Evolutionary conservation across 1,140 invertebrate genomes (phyloP).

Genomic region (Calycopis cecrops): DNA sequence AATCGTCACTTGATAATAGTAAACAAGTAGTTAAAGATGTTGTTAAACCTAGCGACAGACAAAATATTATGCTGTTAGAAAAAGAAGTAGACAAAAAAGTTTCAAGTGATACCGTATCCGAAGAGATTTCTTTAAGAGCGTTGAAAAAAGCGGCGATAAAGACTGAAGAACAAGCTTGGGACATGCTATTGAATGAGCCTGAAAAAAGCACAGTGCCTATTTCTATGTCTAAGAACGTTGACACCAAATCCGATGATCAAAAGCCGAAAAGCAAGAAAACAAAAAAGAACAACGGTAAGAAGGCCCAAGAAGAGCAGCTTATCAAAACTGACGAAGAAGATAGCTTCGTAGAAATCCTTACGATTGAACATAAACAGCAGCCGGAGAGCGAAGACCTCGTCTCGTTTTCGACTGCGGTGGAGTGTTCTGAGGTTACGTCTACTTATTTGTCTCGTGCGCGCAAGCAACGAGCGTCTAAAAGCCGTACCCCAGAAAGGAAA

Average conservation of each 20-base stretch:
- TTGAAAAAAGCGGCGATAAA: slow-evolving; percentile 32
- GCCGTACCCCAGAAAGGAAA: slow-evolving; percentile 44
- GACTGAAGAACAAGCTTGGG: slow-evolving; percentile 64
- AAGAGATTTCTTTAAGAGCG: neutral
- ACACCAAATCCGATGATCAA: slow-evolving; percentile 43
- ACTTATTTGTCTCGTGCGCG: slow-evolving; percentile 43
- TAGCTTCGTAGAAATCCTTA: slow-evolving; percentile 66
- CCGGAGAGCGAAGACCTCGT: slow-evolving; percentile 50
- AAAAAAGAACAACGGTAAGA: slow-evolving; percentile 48
- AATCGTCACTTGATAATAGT: slow-evolving; percentile 6
- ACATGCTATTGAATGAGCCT: slow-evolving; percentile 52
- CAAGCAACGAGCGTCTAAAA: slow-evolving; percentile 49
- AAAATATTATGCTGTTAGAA: slow-evolving; percentile 8
- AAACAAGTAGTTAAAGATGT: slow-evolving; percentile 15
- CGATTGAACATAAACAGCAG: slow-evolving; percentile 56
- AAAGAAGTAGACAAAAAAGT: neutral
- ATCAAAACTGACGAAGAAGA: slow-evolving; percentile 56
- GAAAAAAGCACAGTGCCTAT: slow-evolving; percentile 31
- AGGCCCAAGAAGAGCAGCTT: slow-evolving; percentile 43
- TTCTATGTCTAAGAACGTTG: slow-evolving; percentile 11
- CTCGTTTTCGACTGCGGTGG: slow-evolving; percentile 56
- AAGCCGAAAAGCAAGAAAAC: slow-evolving; percentile 61
- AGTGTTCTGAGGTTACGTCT: slow-evolving; percentile 39
- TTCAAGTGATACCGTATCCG: neutral
- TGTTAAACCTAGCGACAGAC: slow-evolving; percentile 5